Base-by-base conservation (phyloP, 2,113 vertebrate species). In the Tyto alba region DNA sequence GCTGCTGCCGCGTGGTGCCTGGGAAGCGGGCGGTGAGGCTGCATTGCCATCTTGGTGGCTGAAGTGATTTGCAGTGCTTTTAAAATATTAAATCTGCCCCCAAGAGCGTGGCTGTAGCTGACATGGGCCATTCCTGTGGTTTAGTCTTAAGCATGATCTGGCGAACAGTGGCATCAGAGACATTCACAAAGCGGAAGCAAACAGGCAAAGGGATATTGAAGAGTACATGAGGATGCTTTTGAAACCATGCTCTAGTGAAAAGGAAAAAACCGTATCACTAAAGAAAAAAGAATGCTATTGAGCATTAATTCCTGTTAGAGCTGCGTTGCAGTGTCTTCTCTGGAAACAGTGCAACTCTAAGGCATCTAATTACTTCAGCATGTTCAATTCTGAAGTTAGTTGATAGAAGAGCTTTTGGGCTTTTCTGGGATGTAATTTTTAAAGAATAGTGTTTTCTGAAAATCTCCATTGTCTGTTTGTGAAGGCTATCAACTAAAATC, bases 201-300 rank as follows among this genome's bases (percentile, higher is more conserved):
- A 30, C 15, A 25, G 16, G 26, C 41, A 52, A 22, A 52, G 12
- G 21, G 4, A 2, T 23, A 43, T 32, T 9, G 34, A 72, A n/a
- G 10, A 53, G 25, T 34, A 13, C 11, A 3, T 0, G 2, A n/a
- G 26, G 7, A 38, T 30, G 13, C 15, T 75, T 95, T 75, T 57
- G 41, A 36, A 79, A 57, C 18, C 2, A 2, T 36, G 12, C 8
- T 12, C 1, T 32, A 14, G 20, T 4, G 1, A 6, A 6, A 3
- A 3, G n/a, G n/a, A n/a, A 13, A 16, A 55, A 23, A 3, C 5
- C 9, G 2, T 63, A 10, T 9, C 0, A 0, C 26, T 36, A 7
- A 81, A 87, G 11, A 30, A 48, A 34, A 66, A 32, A 25, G 59
- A 18, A 13, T 10, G 23, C 25, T 41, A 0, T 10, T 38, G 26